phyloP scores from a whole-genome alignment of 2,113 vertebrate genomes.

The Siphamia tubifer region DNA sequence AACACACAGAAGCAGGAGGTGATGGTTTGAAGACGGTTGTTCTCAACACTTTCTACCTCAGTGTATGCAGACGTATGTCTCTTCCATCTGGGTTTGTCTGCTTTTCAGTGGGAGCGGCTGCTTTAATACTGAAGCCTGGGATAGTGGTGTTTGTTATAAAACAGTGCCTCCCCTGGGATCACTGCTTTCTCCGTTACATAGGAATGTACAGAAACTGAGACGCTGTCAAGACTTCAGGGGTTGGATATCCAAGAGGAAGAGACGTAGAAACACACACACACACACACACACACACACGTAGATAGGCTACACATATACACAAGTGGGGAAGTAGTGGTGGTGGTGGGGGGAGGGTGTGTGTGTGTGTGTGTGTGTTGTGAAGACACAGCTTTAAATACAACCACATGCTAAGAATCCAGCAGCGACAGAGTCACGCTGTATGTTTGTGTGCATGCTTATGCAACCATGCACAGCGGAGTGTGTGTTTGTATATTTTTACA shows the following conservation, averaged over 20 bases:
- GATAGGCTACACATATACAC: not conserved
- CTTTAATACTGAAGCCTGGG: constrained; percentile 30
- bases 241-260: constrained; percentile 25
- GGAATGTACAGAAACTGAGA: constrained; percentile 62
- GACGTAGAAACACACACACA: constrained; percentile 7
- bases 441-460: constrained; percentile 6
- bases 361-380: constrained; percentile 37
- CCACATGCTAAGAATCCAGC: constrained; percentile 67
- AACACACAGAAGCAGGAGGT: not conserved
- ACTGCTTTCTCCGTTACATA: constrained; percentile 58
- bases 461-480: constrained; percentile 13
- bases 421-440: constrained; percentile 36
- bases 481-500: constrained; percentile 29
- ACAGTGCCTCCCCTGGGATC: constrained; percentile 53
- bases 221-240: constrained; percentile 33
- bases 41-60: not conserved
- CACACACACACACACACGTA: not conserved
- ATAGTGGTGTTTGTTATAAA: constrained; percentile 56
- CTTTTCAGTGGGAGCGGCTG: constrained; percentile 17
- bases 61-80: not conserved
- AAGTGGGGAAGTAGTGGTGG: not conserved
- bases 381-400: constrained; percentile 70
- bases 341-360: too few species aligned
- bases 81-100: constrained; percentile 24
- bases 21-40: not conserved